Evolutionary conservation across 2,113 vertebrate genomes (phyloP).

Genomic region (Lontra canadensis): DNA sequence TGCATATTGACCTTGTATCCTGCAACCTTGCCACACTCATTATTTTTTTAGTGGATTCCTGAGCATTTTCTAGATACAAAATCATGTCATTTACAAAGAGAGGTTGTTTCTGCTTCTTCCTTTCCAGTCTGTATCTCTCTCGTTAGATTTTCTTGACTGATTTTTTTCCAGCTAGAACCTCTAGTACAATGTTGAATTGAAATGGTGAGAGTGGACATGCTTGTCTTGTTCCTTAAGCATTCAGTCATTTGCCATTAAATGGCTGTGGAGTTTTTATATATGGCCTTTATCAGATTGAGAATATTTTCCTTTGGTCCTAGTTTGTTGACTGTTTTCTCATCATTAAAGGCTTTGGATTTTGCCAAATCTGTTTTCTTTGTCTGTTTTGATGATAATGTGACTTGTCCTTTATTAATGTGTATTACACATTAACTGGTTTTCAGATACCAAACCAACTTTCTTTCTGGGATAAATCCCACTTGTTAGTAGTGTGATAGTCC

Average conservation of each 20-base stretch:
- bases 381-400: not conserved
- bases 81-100: not conserved
- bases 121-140: not conserved
- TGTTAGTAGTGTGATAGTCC: not conserved
- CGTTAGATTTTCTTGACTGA: not conserved
- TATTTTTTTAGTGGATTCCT: not conserved
- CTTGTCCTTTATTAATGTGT: not conserved
- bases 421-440: not conserved
- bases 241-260: not conserved
- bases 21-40: not conserved
- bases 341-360: not conserved
- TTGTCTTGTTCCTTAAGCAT: not conserved
- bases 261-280: not conserved
- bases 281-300: not conserved
- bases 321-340: not conserved
- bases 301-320: not conserved
- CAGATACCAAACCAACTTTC: not conserved
- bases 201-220: not conserved
- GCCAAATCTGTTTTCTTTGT: not conserved
- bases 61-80: not conserved
- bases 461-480: not conserved
- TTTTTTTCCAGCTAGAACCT: not conserved
- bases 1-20: not conserved
- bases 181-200: not conserved
- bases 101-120: not conserved